Evolutionary conservation across 2,888 invertebrate genomes (phyloP).

Genomic region (Drosophila kanekoi): DNA sequence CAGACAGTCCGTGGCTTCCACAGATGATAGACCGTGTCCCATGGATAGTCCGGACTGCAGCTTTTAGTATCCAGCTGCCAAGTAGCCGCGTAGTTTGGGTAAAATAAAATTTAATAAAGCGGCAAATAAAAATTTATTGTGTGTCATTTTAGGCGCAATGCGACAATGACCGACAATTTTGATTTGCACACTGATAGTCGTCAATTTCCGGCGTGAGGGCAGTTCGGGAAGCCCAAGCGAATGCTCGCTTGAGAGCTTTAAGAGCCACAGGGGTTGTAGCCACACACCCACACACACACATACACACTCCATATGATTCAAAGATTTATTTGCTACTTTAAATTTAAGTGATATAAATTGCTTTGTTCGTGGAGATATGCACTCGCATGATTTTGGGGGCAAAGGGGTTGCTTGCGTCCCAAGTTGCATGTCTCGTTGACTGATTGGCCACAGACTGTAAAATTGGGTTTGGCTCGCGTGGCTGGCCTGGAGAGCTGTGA

Average conservation of each 20-base stretch:
- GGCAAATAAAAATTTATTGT: constrained; percentile 78
- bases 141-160: constrained; percentile 70
- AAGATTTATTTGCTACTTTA: constrained; percentile 67
- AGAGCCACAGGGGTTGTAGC: constrained; percentile 7
- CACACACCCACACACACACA: not conserved
- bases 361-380: constrained; percentile 57
- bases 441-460: constrained; percentile 59
- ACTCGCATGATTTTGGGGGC: constrained; percentile 12
- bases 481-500: constrained; percentile 19
- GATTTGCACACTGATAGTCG: constrained; percentile 68
- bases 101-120: constrained; percentile 77
- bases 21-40: constrained; percentile 28
- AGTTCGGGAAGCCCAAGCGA: not conserved
- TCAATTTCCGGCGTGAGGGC: constrained; percentile 59
- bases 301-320: constrained; percentile 23
- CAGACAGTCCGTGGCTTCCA: constrained; percentile 32
- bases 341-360: constrained; percentile 77
- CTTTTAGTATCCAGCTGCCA: constrained; percentile 4
- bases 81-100: constrained; percentile 23
- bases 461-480: constrained; percentile 24
- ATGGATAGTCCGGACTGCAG: constrained; percentile 13
- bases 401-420: constrained; percentile 1
- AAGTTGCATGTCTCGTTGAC: constrained; percentile 52
- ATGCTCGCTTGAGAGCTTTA: constrained; percentile 14
- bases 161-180: constrained; percentile 70